Base-by-base conservation (phyloP, 2,888 invertebrate species). In the Agelastica alni region DNA sequence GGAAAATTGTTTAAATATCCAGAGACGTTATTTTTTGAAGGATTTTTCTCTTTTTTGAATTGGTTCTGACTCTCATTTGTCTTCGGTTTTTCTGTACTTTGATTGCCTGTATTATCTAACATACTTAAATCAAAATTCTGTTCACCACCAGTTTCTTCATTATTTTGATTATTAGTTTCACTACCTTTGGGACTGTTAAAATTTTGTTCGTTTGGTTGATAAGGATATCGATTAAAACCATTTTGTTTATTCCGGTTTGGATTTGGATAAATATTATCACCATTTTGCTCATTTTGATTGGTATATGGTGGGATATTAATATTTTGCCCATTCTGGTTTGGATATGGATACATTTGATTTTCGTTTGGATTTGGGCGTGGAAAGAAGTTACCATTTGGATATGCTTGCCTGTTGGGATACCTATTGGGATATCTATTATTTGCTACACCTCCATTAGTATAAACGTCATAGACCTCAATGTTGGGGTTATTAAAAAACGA, bases 1-100 rank as follows among this genome's bases (percentile, higher is more conserved):
- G 67, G 67, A 51, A 67, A 67, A 14, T 56, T 58, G 42, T 64
- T 53, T 7, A 63, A 49, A 42, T 67, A 65, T 6, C 62, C 63
- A 13, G 51, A 46, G 43, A 67, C 42, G 13, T 57, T 55, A 22
- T 32, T 51, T 41, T 51, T 53, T 3, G 10, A 7, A 12, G 17
- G 3, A 10, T 16, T 53, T 52, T n/a, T 48, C 30, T 14, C 32
- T 47, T 32, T 41, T 26, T 31, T 20, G 4, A 9, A 26, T 26
- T 0, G 6, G 26, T 26, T 26, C 9, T 1, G 26, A 26, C 9
- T 3, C 9, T 26, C 9, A 9, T 3, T 26, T 26, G 1, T 30
- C n/a, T 17, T 18, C 5, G 10, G 3, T 20, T 45, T 14, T 12
- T 45, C 14, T 10, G 45, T 31, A 3, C 20, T 14, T 10, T 17